A percentile compares a stretch with the other conserved stretches of the same genome.
Conservation (phyloP, 2,113 vertebrate species). For the Monopterus albus region DNA sequence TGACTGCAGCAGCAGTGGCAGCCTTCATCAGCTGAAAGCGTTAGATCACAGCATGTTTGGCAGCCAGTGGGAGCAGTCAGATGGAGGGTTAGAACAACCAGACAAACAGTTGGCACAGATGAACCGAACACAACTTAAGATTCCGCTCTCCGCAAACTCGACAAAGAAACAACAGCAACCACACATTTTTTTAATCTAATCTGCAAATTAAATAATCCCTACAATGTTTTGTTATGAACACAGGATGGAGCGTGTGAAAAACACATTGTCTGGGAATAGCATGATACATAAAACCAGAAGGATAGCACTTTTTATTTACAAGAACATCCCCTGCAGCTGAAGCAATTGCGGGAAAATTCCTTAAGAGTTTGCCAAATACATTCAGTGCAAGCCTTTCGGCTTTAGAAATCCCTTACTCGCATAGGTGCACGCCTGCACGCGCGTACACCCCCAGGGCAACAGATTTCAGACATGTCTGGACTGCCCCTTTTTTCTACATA, state of each 20-base stretch:
- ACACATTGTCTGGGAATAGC: conserved; percentile 46
- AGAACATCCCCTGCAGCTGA: conserved; percentile 51
- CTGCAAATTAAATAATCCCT: conserved; percentile 60
- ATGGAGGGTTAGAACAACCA: conserved; percentile 74
- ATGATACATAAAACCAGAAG: conserved; percentile 38
- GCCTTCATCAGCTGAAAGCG: conserved; percentile 65
- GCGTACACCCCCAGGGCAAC: conserved; percentile 63
- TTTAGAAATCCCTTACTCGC: conserved; percentile 68
- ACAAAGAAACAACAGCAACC: conserved; percentile 59
- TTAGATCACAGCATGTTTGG: conserved; percentile 73
- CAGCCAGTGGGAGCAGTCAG: conserved; percentile 74
- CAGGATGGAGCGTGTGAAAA: conserved; percentile 50
- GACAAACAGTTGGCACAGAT: conserved; percentile 71
- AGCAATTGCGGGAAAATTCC: conserved; percentile 69
- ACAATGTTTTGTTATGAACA: not conserved
- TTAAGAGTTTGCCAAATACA: conserved; percentile 69
- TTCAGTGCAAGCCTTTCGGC: conserved; percentile 66
- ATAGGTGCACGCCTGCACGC: conserved; percentile 52
- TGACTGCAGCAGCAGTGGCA: conserved; percentile 63
- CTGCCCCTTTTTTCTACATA: conserved; percentile 53
- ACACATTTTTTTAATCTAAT: conserved; percentile 34
- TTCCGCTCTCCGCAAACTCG: conserved; percentile 60
- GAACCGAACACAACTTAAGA: conserved; percentile 62
- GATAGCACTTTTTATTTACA: conserved; percentile 34
- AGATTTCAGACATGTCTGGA: conserved; percentile 79